These are phyloP conservation scores for Drosophila neocordata DNA, from an alignment of 1,140 invertebrate genomes.

Conservation along the genomic window DNA sequence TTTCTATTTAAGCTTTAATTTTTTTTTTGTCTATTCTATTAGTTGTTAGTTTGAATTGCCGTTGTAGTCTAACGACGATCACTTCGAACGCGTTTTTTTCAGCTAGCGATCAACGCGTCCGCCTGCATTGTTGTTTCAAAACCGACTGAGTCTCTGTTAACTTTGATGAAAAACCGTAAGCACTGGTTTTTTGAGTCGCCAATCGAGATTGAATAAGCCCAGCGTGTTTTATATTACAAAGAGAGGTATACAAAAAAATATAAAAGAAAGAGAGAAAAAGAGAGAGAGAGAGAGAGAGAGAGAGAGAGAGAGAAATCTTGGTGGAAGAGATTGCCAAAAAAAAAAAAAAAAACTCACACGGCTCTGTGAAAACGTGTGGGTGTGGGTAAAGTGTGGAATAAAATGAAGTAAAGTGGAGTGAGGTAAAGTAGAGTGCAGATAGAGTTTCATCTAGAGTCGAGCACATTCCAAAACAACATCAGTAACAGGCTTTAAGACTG, in stretches of 20 bases:
- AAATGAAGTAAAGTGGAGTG: too few species aligned
- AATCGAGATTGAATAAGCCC: slow-evolving; percentile 48
- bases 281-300: slow-evolving; percentile 16
- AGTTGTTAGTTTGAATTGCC: slow-evolving; percentile 12
- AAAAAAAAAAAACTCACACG: slow-evolving; percentile 33
- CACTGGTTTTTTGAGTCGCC: slow-evolving; percentile 40
- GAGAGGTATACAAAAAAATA: neutral
- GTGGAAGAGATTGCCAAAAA: slow-evolving; percentile 49
- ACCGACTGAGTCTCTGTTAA: slow-evolving; percentile 40
- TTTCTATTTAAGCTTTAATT: too few species aligned
- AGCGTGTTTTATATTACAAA: too few species aligned
- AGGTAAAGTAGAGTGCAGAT: neutral
- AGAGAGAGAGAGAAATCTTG: slow-evolving; percentile 1
- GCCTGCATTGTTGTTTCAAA: slow-evolving; percentile 75
- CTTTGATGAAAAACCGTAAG: slow-evolving; percentile 58
- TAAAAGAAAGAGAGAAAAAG: slow-evolving; percentile 26
- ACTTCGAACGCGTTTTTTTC: slow-evolving; percentile 66
- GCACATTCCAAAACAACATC: neutral
- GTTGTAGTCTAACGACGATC: slow-evolving; percentile 37
- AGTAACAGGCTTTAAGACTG: neutral
- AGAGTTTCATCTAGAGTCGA: slow-evolving; percentile 1
- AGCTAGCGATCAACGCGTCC: slow-evolving; percentile 68
- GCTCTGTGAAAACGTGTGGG: slow-evolving; percentile 6
- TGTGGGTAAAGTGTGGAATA: neutral
- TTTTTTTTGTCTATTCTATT: slow-evolving; percentile 33